Percentiles rank a stretch among this genome's conserved stretches.
These are phyloP conservation scores for Lontra canadensis DNA, from an alignment of 2,113 vertebrate genomes.

Conservation along the genomic window DNA sequence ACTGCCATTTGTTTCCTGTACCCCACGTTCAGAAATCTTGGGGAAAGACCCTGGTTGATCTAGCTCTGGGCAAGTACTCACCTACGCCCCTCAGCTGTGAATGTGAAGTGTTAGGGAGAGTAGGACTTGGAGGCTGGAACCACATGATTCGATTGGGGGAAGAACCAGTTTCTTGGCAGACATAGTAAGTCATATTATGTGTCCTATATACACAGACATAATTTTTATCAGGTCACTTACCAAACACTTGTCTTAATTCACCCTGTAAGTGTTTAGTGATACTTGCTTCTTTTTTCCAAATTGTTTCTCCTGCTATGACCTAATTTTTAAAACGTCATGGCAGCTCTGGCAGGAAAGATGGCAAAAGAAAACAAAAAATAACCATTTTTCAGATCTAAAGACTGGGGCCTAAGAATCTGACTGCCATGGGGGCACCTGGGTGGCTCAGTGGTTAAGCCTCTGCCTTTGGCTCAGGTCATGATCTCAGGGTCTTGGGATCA, in stretches of 20 bases:
- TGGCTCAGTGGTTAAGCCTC: too few relatives aligned
- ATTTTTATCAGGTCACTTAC: constrained; percentile 17
- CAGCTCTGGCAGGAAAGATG: background rate
- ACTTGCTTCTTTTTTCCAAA: background rate
- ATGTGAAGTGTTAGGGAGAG: background rate
- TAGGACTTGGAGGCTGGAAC: background rate
- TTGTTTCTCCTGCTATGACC: background rate
- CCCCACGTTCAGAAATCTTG: background rate
- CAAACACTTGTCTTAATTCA: background rate
- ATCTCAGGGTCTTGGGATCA: too few relatives aligned
- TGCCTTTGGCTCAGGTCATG: too few relatives aligned
- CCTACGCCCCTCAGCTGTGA: background rate
- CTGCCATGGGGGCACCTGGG: background rate
- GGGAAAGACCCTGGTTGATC: background rate
- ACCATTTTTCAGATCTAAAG: constrained; percentile 5
- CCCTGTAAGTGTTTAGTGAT: background rate
- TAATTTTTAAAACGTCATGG: constrained; percentile 42
- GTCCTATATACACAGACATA: background rate
- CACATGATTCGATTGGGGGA: background rate
- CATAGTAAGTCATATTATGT: background rate
- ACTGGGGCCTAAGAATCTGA: constrained; percentile 9
- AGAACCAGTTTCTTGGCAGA: background rate
- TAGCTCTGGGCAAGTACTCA: background rate
- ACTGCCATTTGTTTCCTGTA: background rate
- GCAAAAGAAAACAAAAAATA: background rate